Evolutionary conservation across 2,113 vertebrate genomes (phyloP).

Genomic region (Noctilio leporinus): DNA sequence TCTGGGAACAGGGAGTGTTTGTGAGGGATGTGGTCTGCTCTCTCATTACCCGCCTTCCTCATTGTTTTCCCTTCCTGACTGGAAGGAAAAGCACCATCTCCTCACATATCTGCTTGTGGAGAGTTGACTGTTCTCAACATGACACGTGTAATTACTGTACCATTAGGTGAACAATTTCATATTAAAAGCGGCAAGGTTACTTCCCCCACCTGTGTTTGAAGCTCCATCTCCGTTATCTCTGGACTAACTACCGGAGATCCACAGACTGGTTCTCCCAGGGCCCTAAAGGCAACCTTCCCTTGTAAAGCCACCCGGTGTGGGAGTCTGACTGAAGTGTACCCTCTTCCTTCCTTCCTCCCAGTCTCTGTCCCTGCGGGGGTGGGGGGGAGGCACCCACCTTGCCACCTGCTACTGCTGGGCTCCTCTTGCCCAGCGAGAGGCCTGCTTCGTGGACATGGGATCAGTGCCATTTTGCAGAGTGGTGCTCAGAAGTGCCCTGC

Average conservation of each 20-base stretch:
- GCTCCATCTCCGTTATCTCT: not conserved
- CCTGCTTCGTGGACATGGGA: not conserved
- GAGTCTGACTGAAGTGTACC: not conserved
- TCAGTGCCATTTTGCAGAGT: no score
- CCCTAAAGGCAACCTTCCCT: not conserved
- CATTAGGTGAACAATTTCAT: not conserved
- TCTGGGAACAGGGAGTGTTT: not conserved
- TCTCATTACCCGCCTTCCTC: accelerated
- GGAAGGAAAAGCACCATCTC: not conserved
- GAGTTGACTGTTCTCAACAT: not conserved
- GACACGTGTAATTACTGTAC: not conserved
- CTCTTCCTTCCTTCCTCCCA: not conserved
- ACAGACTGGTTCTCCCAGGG: not conserved
- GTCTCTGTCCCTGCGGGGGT: accelerated
- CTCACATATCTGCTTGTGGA: no score
- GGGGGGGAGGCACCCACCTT: no score
- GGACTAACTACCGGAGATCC: no score
- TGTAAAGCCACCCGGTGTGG: not conserved
- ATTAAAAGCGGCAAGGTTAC: accelerated
- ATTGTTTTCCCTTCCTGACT: not conserved
- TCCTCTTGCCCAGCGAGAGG: not conserved
- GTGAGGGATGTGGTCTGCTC: accelerated
- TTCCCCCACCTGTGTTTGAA: not conserved
- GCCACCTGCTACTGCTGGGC: no score
- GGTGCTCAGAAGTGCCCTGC: not conserved